Percentiles rank a stretch among this genome's conserved stretches.
phyloP scores from a whole-genome alignment of 2,888 invertebrate species.

The Axea sp. region DNA sequence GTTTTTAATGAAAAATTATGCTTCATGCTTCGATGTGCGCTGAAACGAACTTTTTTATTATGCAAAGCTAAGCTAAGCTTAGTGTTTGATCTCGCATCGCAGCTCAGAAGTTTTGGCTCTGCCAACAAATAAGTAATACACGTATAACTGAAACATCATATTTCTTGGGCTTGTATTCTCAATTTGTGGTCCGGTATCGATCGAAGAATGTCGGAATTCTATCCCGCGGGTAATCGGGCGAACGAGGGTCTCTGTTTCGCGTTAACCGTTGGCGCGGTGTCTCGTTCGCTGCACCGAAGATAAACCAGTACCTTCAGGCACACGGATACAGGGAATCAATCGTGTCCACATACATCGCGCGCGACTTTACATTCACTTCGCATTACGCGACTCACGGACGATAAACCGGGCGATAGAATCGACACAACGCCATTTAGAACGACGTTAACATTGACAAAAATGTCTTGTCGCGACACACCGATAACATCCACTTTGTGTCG shows the following conservation, averaged over 20 bases:
- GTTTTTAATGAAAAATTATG: no score
- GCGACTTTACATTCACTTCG: slow-evolving; percentile 59
- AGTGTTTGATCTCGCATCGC: no score
- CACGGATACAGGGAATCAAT: slow-evolving; percentile 59
- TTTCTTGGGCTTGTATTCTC: slow-evolving; percentile 23
- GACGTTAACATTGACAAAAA: slow-evolving; percentile 44
- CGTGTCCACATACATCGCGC: slow-evolving; percentile 39
- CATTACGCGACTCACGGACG: slow-evolving; percentile 53
- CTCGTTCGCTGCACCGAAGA: slow-evolving; percentile 52
- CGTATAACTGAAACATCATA: no score
- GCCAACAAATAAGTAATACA: no score
- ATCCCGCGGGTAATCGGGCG: slow-evolving; percentile 45
- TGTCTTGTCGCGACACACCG: slow-evolving; percentile 22
- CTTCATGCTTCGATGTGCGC: no score
- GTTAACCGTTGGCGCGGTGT: slow-evolving; percentile 31
- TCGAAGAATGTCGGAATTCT: slow-evolving; percentile 37
- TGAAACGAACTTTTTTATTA: no score
- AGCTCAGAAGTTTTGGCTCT: no score
- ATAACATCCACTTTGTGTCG: slow-evolving; percentile 29
- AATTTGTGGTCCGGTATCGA: slow-evolving; percentile 45
- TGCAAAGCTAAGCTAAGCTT: no score
- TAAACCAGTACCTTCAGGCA: slow-evolving; percentile 59
- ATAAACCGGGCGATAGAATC: slow-evolving; percentile 51
- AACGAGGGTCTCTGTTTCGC: slow-evolving; percentile 42
- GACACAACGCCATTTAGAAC: slow-evolving; percentile 49